phyloP scores from a whole-genome alignment of 2,797 vertebrate species.

The Poecile montanus region DNA sequence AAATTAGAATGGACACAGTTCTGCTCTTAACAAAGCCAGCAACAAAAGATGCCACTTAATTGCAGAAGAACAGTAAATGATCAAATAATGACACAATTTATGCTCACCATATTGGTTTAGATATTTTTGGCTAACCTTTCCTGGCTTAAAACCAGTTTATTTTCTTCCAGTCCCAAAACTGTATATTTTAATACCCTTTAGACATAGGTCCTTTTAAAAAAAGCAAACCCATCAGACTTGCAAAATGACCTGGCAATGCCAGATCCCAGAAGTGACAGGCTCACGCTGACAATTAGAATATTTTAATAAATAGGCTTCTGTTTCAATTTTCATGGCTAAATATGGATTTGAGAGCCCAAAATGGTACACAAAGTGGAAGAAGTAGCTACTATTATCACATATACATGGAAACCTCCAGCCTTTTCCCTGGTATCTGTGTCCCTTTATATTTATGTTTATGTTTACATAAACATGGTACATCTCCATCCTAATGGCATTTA shows the following conservation, averaged over 20 bases:
- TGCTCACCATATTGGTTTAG: neutral
- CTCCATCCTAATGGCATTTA: neutral
- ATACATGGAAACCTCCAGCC: neutral
- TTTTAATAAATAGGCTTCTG: neutral
- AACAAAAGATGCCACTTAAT: neutral
- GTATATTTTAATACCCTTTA: neutral
- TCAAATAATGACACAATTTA: neutral
- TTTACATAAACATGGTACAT: neutral
- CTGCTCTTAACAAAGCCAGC: neutral
- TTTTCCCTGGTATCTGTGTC: neutral
- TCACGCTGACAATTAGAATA: neutral
- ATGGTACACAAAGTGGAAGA: neutral
- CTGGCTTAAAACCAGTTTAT: neutral
- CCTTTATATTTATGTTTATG: neutral
- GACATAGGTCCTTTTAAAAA: neutral
- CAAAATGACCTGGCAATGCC: neutral
- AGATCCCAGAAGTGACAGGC: neutral
- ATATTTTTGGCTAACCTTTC: neutral
- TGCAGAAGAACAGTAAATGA: neutral
- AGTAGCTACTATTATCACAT: neutral
- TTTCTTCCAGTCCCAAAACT: neutral
- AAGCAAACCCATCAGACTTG: neutral
- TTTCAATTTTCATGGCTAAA: neutral
- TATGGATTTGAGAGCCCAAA: neutral
- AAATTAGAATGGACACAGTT: neutral